Conservation (phyloP, 2,888 invertebrate species). For the Ectemnius continuus region DNA sequence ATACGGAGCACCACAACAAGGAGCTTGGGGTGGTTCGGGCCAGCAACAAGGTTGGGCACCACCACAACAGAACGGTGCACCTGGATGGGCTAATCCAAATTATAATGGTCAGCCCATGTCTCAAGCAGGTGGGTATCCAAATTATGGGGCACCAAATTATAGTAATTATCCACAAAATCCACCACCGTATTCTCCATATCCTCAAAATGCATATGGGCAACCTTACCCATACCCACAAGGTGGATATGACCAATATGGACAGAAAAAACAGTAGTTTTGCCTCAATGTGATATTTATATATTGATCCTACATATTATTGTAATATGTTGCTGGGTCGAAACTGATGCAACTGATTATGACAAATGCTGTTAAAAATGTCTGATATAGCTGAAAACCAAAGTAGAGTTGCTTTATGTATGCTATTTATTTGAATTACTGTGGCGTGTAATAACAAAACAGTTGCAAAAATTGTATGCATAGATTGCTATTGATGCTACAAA, state of each 20-base stretch:
- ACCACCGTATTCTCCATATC: conserved; percentile 70
- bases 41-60: conserved; percentile 68
- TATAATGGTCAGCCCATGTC: conserved; percentile 75
- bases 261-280: conserved; percentile 57
- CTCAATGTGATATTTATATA: too few species aligned
- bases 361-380: too few species aligned
- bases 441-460: not conserved
- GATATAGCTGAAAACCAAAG: too few species aligned
- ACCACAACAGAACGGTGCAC: conserved; percentile 70
- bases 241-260: conserved; percentile 65
- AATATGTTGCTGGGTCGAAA: too few species aligned
- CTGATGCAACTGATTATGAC: too few species aligned
- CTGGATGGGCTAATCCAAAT: conserved; percentile 75
- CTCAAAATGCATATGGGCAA: conserved; percentile 49
- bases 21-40: conserved; percentile 66
- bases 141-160: conserved; percentile 70
- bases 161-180: conserved; percentile 70
- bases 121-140: conserved; percentile 77
- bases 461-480: not conserved
- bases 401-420: too few species aligned
- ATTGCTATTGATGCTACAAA: not conserved
- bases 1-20: conserved; percentile 70
- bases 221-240: conserved; percentile 56
- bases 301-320: too few species aligned
- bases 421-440: too few species aligned